Percentiles rank a stretch among this genome's conserved stretches.
Conservation (phyloP, 2,113 vertebrate species). For the Sterna hirundo region DNA sequence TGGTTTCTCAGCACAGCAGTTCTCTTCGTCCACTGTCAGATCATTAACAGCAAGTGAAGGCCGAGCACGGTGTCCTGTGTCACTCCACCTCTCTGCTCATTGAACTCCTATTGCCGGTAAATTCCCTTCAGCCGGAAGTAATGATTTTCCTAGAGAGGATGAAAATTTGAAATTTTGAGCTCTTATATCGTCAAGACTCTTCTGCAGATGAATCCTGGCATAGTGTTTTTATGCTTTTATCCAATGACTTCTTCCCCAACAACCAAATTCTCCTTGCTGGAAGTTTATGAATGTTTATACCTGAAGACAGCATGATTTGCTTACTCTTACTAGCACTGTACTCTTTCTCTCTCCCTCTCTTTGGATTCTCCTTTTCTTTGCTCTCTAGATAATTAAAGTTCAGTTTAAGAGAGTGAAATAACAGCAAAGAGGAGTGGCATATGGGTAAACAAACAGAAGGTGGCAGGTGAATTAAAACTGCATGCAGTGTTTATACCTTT, state of each 20-base stretch:
- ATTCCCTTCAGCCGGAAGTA: not conserved
- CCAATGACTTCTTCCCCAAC: not conserved
- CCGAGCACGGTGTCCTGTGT: not conserved
- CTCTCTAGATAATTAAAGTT: not conserved
- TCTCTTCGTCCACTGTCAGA: not conserved
- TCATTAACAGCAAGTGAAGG: not conserved
- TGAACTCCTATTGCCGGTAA: not conserved
- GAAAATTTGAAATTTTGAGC: not conserved
- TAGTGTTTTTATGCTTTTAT: not conserved
- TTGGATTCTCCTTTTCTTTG: not conserved
- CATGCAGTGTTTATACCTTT: not conserved
- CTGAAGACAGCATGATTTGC: not conserved
- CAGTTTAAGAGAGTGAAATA: not conserved
- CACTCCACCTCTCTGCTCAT: not conserved
- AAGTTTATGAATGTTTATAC: not conserved
- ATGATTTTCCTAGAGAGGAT: not conserved
- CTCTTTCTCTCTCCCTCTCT: not conserved
- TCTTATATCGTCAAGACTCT: not conserved
- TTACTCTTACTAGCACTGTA: not conserved
- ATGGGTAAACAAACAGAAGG: not conserved
- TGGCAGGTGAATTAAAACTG: not conserved
- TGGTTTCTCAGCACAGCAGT: not conserved
- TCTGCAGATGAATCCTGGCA: not conserved
- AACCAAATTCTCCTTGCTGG: not conserved
- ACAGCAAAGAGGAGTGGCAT: not conserved